Evolutionary conservation across 2,797 vertebrate genomes (phyloP), one percentile per base, ranked within the genome.

Genomic region (Bovichtus diacanthus): DNA sequence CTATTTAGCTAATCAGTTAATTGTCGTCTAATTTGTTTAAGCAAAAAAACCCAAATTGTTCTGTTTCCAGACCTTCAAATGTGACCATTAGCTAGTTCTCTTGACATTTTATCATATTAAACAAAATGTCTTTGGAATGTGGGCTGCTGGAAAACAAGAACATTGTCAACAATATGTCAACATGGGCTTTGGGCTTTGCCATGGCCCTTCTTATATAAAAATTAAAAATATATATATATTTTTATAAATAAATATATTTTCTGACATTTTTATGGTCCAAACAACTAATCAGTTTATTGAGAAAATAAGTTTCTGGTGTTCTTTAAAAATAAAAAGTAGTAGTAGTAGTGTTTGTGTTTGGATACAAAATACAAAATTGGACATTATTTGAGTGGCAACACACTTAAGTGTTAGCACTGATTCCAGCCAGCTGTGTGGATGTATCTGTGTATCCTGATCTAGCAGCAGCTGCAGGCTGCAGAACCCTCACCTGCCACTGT

Each of bases 391-490:
- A n/a, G n/a, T n/a, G n/a, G n/a, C n/a, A n/a, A n/a, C n/a, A n/a
- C n/a, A n/a, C n/a, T n/a, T n/a, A n/a, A n/a, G n/a, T n/a, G n/a
- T n/a, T n/a, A n/a, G n/a, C n/a, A n/a, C n/a, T n/a, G n/a, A n/a
- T 27, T 7, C 21, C 46, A 34, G 18, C n/a, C 63, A 68, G 74
- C 51, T 62, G 43, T 51, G 34, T 29, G 39, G 50, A 49, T 65
- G 59, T 29, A 1, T 61, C 9, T 19, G 2, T 18, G 6, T 47
- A 34, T 70, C 47, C 23, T 29, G 27, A 54, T 50, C 4, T 76
- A 72, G 62, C 34, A 39, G 38, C 64, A 76, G 50, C 61, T 85
- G 73, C 70, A 69, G 50, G 62, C 29, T 60, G 51, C 56, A 60
- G 70, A 54, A 78, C 51, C 54, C 47, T 66, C 36, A 29, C 64